Percentiles rank a stretch among this genome's conserved stretches.
Evolutionary conservation across 2,797 vertebrate genomes (phyloP).

Genomic region (Mustela erminea): DNA sequence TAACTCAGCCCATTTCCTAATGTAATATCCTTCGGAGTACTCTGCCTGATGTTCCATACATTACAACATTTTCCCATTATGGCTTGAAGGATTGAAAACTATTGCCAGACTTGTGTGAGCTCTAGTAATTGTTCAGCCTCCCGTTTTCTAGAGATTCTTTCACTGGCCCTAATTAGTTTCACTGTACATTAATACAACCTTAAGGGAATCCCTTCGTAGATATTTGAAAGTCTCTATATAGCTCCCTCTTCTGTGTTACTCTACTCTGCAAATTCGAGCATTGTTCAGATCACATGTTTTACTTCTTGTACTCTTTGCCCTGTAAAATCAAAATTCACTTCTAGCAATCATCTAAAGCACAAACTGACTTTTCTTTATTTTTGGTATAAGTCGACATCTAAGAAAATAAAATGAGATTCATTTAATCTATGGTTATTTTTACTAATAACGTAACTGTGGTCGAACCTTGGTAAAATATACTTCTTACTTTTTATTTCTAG

Average conservation of each 20-base stretch:
- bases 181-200: background rate
- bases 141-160: background rate
- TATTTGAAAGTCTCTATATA: background rate
- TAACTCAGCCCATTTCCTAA: background rate
- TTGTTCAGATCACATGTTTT: background rate
- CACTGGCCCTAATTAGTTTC: background rate
- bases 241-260: background rate
- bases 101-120: background rate
- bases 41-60: background rate
- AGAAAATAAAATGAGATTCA: constrained; percentile 25
- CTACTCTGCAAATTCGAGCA: background rate
- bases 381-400: background rate
- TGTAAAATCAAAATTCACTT: constrained; percentile 5
- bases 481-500: background rate
- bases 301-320: background rate
- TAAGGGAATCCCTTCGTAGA: background rate
- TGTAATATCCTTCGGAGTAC: background rate
- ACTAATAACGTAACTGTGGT: constrained; percentile 16
- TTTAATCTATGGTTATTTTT: background rate
- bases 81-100: background rate
- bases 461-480: background rate
- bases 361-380: constrained; percentile 32
- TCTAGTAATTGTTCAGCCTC: background rate
- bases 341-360: constrained; percentile 12
- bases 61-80: constrained; percentile 6